phyloP scores from a whole-genome alignment of 2,797 vertebrate species.

The Amazona ochrocephala region DNA sequence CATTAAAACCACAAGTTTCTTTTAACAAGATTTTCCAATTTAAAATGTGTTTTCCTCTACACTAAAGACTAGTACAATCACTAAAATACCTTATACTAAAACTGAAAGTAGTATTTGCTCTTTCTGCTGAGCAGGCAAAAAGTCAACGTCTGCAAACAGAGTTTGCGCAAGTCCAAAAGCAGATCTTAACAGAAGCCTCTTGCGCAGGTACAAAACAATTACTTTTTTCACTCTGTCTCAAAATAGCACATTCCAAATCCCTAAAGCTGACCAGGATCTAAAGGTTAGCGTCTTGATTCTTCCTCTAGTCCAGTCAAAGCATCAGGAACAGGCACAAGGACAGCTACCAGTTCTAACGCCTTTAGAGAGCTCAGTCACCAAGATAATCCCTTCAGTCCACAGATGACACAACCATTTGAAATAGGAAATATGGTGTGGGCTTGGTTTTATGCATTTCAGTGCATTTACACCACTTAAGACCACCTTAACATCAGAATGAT shows the following conservation, averaged over 20 bases:
- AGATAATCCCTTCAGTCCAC: not conserved
- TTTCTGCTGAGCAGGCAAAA: not conserved
- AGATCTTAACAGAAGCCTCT: not conserved
- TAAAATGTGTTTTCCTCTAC: not conserved
- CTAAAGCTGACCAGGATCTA: not conserved
- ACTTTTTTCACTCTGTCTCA: not conserved
- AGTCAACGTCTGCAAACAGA: not conserved
- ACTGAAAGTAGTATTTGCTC: not conserved
- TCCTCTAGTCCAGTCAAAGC: not conserved
- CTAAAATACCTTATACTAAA: not conserved
- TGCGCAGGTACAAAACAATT: not conserved
- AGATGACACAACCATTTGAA: not conserved
- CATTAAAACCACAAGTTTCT: not conserved
- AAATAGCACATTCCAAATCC: not conserved
- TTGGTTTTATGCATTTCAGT: not conserved
- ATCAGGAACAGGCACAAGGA: not conserved
- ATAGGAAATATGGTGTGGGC: not conserved
- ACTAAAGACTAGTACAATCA: not conserved
- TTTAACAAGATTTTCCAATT: not conserved
- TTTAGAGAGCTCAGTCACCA: not conserved
- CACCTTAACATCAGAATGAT: not conserved
- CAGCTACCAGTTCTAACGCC: not conserved
- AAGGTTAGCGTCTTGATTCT: not conserved
- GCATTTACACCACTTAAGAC: not conserved
- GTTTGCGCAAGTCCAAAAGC: not conserved